Base-by-base conservation (phyloP, 2,888 invertebrate species). In the Disparrhopalites patrizii region DNA sequence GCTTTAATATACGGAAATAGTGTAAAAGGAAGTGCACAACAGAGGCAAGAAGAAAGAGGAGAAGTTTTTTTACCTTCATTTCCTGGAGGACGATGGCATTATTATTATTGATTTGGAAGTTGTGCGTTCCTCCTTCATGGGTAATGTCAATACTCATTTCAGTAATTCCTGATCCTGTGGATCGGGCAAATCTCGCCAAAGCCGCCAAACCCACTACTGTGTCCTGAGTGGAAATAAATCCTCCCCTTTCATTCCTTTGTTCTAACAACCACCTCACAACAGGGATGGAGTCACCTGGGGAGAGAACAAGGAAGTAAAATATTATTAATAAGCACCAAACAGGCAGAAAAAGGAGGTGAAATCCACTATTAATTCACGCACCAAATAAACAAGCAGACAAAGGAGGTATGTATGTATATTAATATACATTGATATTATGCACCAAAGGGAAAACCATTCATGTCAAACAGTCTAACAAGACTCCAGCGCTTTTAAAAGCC, bases 31-130 rank as follows among this genome's bases (percentile, higher is more conserved):
- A n/a, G n/a, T n/a, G n/a, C n/a, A n/a, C n/a, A n/a, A n/a, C 36
- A 10, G 8, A 8, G 36, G 8, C 36, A 10, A 8, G 36, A 13
- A 13, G 36, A 36, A 36, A 36, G 13, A 43, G 8, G 36, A 36
- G 13, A 10, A 36, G 13, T 18, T 55, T 67, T 76, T 81, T 79
- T 79, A 91, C 91, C 79, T 87, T 83, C 77, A 87, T 85, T 71
- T 87, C 88, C 79, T 94, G 93, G 52, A 93, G 84, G 62, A 92
- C 86, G 81, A 93, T 85, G 0, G 89, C 84, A 76, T 91, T 93
- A 67, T 87, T 87, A 57, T 84, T 83, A 76, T 87, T 88, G 7
- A 93, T 85, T 38, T 73, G 71, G 28, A 75, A 55, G 60, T 69
- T 83, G 81, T 70, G 84, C 77, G 31, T 83, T 78, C 76, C 84